phyloP scores from a whole-genome alignment of 2,113 vertebrate species.

The Mellivora capensis region DNA sequence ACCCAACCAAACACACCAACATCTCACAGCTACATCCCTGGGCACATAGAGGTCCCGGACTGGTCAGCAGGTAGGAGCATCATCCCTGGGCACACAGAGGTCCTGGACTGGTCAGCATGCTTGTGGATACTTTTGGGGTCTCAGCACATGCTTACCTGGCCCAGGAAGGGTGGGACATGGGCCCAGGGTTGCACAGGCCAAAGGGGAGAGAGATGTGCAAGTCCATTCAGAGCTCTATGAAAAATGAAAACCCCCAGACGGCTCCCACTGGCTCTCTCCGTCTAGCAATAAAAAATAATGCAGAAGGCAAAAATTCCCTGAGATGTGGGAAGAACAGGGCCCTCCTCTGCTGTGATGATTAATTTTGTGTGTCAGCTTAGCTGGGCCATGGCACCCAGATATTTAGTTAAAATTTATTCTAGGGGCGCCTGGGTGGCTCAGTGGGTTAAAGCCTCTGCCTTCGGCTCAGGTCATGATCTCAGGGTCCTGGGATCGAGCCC shows the following conservation, averaged over 20 bases:
- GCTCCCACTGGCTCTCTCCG: not conserved
- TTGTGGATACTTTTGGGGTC: too few relatives aligned
- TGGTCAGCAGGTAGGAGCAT: accelerated
- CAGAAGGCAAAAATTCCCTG: not conserved
- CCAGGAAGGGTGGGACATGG: not conserved
- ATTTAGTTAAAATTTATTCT: not conserved
- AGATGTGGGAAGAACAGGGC: not conserved
- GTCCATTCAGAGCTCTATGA: not conserved
- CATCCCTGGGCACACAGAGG: not conserved
- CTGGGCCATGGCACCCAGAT: not conserved
- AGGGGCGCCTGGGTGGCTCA: too few relatives aligned
- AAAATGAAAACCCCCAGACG: not conserved
- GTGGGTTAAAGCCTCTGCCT: too few relatives aligned
- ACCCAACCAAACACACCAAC: not conserved
- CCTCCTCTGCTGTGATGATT: not conserved
- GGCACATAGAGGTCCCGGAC: too few relatives aligned
- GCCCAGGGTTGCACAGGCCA: not conserved
- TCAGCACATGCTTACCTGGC: accelerated
- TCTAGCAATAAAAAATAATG: not conserved
- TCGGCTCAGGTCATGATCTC: too few relatives aligned
- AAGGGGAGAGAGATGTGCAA: not conserved
- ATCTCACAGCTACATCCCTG: not conserved
- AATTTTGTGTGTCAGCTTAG: not conserved
- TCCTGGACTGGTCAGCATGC: accelerated
- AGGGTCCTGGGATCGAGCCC: too few relatives aligned